Conservation (phyloP, 1,140 invertebrate species). For the Zaprionus tsacasi region DNA sequence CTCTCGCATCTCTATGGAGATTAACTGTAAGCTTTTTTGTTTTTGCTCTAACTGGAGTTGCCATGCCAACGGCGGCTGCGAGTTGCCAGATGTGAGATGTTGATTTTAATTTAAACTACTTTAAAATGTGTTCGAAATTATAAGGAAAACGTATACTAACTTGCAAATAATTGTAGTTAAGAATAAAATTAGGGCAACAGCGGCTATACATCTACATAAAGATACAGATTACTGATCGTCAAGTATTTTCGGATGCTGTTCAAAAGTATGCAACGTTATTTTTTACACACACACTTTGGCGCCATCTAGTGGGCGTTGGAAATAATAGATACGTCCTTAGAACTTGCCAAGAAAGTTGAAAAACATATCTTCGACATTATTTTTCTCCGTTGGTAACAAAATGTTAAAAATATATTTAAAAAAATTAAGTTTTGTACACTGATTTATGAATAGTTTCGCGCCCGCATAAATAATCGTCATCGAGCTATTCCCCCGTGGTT, state of each 20-base stretch:
- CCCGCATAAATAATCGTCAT: slow-evolving; percentile 33
- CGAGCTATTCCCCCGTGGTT: slow-evolving; percentile 13
- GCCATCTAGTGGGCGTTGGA: slow-evolving; percentile 14
- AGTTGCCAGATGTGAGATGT: slow-evolving; percentile 5
- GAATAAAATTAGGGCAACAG: no score
- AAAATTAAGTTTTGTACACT: neutral
- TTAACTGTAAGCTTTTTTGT: neutral
- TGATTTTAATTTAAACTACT: neutral
- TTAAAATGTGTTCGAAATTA: neutral
- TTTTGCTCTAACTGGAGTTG: slow-evolving; percentile 7
- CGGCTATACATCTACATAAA: no score
- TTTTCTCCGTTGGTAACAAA: slow-evolving; percentile 6
- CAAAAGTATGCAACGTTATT: slow-evolving; percentile 14
- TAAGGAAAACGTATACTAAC: neutral
- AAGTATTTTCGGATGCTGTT: no score
- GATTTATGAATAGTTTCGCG: neutral
- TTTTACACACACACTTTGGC: neutral
- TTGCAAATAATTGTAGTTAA: neutral
- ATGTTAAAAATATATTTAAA: neutral
- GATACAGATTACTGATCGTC: no score
- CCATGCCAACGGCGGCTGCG: slow-evolving; percentile 9
- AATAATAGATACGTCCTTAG: neutral
- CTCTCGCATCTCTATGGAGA: slow-evolving; percentile 4
- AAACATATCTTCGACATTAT: neutral
- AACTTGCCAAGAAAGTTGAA: neutral